Evolutionary conservation across 2,113 vertebrate species (phyloP).

Genomic region (Colistium nudipinnis): DNA sequence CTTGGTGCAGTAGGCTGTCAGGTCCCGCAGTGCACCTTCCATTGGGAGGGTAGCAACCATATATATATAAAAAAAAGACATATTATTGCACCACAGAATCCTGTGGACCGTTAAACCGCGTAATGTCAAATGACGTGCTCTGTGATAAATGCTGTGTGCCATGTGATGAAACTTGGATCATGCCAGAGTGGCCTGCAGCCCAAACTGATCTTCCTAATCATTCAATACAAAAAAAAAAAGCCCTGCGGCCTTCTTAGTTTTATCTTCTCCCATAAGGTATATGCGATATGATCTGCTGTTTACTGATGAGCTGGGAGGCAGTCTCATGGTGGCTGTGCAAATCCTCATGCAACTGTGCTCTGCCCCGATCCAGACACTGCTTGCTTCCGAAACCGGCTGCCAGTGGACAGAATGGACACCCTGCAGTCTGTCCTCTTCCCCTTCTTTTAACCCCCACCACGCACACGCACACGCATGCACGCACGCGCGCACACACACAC

Average conservation of each 20-base stretch:
- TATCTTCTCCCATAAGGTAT: not conserved
- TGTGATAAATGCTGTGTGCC: slow-evolving; percentile 8
- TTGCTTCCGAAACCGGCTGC: slow-evolving; percentile 52
- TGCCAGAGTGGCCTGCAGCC: not conserved
- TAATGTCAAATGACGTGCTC: too few relatives aligned
- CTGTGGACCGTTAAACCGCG: too few relatives aligned
- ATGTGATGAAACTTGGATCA: slow-evolving; percentile 20
- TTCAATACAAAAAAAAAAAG: not conserved
- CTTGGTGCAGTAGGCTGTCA: slow-evolving; percentile 79
- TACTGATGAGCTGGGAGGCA: slow-evolving; percentile 6
- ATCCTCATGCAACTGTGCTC: not conserved
- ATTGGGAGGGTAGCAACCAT: slow-evolving; percentile 32
- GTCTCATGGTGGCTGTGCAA: too few relatives aligned
- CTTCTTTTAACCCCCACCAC: not conserved
- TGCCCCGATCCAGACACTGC: slow-evolving; percentile 49
- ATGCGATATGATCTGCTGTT: slow-evolving; percentile 1
- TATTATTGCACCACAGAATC: slow-evolving; percentile 4
- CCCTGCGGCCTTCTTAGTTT: not conserved
- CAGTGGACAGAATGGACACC: slow-evolving; percentile 23
- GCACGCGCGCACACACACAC: too few relatives aligned
- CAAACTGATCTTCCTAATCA: not conserved
- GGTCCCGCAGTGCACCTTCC: slow-evolving; percentile 78
- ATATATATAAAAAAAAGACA: not conserved
- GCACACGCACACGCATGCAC: not conserved
- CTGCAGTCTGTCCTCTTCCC: slow-evolving; percentile 52